phyloP scores from a whole-genome alignment of 2,888 invertebrate genomes.

The Tipula confusa region DNA sequence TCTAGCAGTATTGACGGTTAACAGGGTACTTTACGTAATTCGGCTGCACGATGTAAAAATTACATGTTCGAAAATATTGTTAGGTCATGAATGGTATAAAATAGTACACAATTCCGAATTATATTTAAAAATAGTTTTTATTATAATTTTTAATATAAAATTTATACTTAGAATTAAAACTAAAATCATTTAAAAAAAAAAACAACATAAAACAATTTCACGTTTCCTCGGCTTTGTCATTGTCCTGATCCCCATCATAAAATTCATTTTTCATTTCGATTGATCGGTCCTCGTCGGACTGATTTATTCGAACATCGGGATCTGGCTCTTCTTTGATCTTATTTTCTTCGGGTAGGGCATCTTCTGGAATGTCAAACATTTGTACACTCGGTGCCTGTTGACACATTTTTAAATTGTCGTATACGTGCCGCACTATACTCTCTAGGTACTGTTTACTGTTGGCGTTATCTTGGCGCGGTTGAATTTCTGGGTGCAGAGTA shows the following conservation, averaged over 20 bases:
- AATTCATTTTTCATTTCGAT: conserved; percentile 84
- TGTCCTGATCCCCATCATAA: conserved; percentile 85
- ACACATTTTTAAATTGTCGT: conserved; percentile 90
- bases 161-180: conserved; percentile 4
- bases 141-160: conserved; percentile 21
- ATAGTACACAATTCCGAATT: background rate
- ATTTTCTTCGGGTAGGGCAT: conserved; percentile 66
- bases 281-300: conserved; percentile 74
- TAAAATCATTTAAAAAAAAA: conserved; percentile 53
- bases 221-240: conserved; percentile 63
- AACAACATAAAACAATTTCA: conserved; percentile 44
- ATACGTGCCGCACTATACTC: conserved; percentile 80
- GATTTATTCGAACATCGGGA: conserved; percentile 73
- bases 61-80: background rate
- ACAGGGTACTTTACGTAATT: too few species aligned
- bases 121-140: background rate
- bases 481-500: conserved; percentile 88
- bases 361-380: conserved; percentile 91
- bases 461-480: conserved; percentile 81
- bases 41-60: too few species aligned
- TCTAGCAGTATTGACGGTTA: too few species aligned
- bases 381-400: conserved; percentile 94
- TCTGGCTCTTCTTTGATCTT: conserved; percentile 70
- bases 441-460: conserved; percentile 95
- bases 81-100: background rate